Evolutionary conservation across 2,113 vertebrate genomes (phyloP).

Genomic region (Trichomycterus rosablanca): DNA sequence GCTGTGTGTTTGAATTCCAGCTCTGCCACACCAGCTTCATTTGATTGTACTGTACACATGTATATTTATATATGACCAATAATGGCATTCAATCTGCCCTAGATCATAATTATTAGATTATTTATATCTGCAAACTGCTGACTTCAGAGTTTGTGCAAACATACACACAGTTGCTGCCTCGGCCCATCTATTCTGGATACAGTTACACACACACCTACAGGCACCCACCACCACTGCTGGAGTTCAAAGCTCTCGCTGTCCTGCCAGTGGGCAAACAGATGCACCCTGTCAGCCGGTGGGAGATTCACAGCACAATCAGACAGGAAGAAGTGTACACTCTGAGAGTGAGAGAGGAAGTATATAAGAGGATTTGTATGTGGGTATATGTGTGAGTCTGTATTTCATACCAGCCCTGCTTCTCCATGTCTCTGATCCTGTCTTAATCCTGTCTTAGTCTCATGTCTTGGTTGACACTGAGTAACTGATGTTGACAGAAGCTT

Average conservation of each 20-base stretch:
- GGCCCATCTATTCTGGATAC: neutral
- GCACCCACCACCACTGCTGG: neutral
- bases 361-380: constrained; percentile 20
- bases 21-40: too few species aligned
- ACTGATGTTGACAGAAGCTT: constrained; percentile 25
- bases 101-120: too few species aligned
- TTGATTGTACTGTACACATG: too few species aligned
- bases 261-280: constrained; percentile 45
- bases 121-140: neutral
- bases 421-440: constrained; percentile 29
- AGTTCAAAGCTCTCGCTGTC: constrained; percentile 39
- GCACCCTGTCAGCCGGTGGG: constrained; percentile 29
- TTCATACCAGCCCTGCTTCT: neutral
- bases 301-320: constrained; percentile 20
- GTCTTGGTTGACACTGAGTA: constrained; percentile 25
- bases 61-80: too few species aligned
- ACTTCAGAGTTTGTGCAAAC: neutral
- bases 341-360: constrained; percentile 3
- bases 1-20: too few species aligned
- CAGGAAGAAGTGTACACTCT: constrained; percentile 31
- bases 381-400: neutral
- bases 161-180: constrained; percentile 5
- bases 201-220: constrained; percentile 3
- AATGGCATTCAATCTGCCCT: too few species aligned
- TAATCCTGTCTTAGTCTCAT: constrained; percentile 41